Evolutionary conservation across 1,140 invertebrate species (phyloP).

Genomic region (Bombus cullumanus): DNA sequence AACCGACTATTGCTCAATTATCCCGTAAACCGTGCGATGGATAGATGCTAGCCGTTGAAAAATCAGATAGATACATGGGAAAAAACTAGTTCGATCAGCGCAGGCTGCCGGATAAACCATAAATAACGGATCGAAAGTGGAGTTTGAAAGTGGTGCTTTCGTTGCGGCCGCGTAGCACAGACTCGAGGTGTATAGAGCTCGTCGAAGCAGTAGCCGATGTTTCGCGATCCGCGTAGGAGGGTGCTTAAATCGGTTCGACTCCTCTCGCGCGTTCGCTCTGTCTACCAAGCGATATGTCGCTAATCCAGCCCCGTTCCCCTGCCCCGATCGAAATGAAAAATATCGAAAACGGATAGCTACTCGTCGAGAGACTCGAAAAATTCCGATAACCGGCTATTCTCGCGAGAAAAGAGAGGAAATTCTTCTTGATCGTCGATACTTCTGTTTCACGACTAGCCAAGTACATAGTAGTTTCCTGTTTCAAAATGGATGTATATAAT

Average conservation of each 20-base stretch:
- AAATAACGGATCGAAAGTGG: constrained; percentile 37
- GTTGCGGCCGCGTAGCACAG: neutral
- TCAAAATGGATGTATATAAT: no score
- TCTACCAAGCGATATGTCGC: neutral
- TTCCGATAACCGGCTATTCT: constrained; percentile 14
- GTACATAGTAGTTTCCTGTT: no score
- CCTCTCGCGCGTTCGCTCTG: neutral
- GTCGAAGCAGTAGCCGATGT: constrained; percentile 15
- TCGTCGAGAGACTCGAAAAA: constrained; percentile 8
- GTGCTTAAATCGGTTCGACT: neutral
- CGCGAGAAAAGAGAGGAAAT: neutral
- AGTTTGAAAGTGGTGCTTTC: constrained; percentile 19
- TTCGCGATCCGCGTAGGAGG: constrained; percentile 18
- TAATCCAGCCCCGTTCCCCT: neutral
- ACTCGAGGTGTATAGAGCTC: neutral
- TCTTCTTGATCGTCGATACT: neutral
- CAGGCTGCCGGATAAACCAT: constrained; percentile 12
- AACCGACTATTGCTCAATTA: neutral
- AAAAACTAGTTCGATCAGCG: constrained; percentile 23
- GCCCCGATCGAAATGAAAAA: constrained; percentile 1
- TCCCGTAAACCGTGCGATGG: neutral
- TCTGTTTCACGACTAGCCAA: neutral
- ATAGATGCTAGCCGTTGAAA: neutral
- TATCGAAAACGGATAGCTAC: constrained; percentile 24
- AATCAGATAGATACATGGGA: neutral